phyloP scores from a whole-genome alignment of 1,140 invertebrate species.

The Calosoma granatense region DNA sequence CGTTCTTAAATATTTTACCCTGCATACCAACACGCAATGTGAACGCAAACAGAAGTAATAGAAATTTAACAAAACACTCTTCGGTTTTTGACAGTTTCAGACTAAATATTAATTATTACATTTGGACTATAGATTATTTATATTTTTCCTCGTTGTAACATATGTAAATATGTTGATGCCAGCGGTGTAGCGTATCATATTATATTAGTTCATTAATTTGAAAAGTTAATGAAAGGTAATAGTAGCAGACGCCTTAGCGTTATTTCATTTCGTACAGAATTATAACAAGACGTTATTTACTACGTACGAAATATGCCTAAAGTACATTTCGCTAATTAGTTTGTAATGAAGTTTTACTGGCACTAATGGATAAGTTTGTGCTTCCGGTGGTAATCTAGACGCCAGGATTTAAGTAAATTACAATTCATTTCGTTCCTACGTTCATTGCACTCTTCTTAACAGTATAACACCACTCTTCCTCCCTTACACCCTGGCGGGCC shows the following conservation, averaged over 20 bases:
- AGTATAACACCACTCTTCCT: no score
- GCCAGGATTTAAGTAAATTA: constrained; percentile 1
- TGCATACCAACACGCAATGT: no score
- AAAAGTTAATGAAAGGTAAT: neutral
- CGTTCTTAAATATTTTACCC: no score
- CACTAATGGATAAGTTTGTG: constrained; percentile 4
- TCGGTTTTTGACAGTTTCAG: no score
- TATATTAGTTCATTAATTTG: neutral
- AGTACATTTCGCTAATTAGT: constrained; percentile 1
- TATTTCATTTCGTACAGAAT: neutral
- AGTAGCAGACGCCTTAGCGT: neutral
- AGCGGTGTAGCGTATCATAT: neutral
- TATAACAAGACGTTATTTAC: neutral
- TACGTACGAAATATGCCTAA: neutral
- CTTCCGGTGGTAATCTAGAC: neutral
- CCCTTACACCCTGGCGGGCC: no score
- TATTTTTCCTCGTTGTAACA: no score
- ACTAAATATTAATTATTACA: no score
- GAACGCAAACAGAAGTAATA: no score
- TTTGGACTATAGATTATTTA: no score
- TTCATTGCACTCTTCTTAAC: neutral
- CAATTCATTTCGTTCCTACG: neutral
- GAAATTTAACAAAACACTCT: no score
- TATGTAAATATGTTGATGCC: no score
- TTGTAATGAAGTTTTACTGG: constrained; percentile 7